Base-by-base conservation (phyloP, 1,140 invertebrate genomes). In the Pemphigus obesinymphae region DNA sequence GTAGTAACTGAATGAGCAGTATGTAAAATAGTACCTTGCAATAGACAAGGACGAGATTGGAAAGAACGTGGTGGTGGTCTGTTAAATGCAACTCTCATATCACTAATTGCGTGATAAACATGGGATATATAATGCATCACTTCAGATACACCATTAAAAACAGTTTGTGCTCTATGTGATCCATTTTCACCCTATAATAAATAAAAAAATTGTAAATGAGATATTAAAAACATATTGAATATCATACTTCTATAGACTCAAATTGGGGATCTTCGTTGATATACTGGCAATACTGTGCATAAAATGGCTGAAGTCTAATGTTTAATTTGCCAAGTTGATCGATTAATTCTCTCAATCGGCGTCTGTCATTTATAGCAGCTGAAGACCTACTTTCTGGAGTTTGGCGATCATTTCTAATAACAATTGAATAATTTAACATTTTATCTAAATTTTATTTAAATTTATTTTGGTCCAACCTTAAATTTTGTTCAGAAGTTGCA, bases 31-130 rank as follows among this genome's bases (percentile, higher is more conserved):
- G 53, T 55, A 23, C 73, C 53, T 53, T 66, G 70, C n/a, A 75
- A 23, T 1, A 82, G 11, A 53, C 72, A 53, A 55, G 73, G 29
- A 29, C 75, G 88, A 1, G 88, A 87, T 83, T 93, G 92, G 31
- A 96, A 87, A 83, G 90, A 89, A 83, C 94, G 88, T 1, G 93
- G 94, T 17, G 92, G 91, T 10, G 90, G 86, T 83, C 90, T 89
- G 34, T 88, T 88, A 43, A 94, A 89, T 83, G 94, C 91, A 53
- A 95, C 89, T 86, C 92, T 92, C 43, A 96, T 89, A 85, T 98
- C 96, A 85, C 95, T 97, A 13, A 96, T 88, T 5, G 92, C 91
- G 86, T 98, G 96, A 86, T 94, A 93, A 31, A 93, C 92, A 86
- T 97, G 96, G 8, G 94, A 91, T 78, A 97, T 88, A 80, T 91